phyloP scores from a whole-genome alignment of 1,140 invertebrate genomes.

The Ptiloglossa arizonensis region DNA sequence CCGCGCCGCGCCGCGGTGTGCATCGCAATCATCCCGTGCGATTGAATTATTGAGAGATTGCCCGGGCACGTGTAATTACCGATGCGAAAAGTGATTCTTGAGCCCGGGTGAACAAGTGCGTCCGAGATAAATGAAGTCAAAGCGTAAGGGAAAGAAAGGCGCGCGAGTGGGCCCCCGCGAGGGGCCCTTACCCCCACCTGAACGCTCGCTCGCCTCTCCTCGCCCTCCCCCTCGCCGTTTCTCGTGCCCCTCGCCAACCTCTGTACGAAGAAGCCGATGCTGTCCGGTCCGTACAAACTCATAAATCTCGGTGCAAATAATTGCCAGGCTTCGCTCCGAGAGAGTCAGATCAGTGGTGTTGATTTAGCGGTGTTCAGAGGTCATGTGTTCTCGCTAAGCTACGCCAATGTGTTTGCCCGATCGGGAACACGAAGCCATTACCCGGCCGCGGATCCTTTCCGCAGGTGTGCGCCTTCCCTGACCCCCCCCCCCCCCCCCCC shows the following conservation, averaged over 20 bases:
- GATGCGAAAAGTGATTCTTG: slow-evolving; percentile 78
- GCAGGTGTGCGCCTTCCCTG: not conserved
- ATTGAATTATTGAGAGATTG: slow-evolving; percentile 79
- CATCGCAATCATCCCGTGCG: slow-evolving; percentile 62
- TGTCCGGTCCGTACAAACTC: slow-evolving; percentile 75
- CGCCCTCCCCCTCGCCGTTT: too few relatives aligned
- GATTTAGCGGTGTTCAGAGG: slow-evolving; percentile 78
- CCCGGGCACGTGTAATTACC: slow-evolving; percentile 74
- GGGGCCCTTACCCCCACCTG: not conserved
- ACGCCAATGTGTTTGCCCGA: slow-evolving; percentile 53
- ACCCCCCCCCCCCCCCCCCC: not conserved
- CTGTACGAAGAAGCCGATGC: slow-evolving; percentile 57
- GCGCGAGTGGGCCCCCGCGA: slow-evolving; percentile 30
- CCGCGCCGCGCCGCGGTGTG: too few relatives aligned
- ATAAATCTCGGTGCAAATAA: slow-evolving; percentile 81
- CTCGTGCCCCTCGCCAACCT: too few relatives aligned
- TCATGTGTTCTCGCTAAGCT: slow-evolving; percentile 64
- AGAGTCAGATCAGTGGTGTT: slow-evolving; percentile 75
- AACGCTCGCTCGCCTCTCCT: too few relatives aligned
- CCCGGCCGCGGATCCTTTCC: slow-evolving; percentile 6
- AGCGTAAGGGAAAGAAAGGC: slow-evolving; percentile 47
- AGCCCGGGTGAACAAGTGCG: slow-evolving; percentile 63
- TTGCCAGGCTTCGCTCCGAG: slow-evolving; percentile 71
- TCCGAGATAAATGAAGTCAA: slow-evolving; percentile 67
- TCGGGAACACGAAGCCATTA: slow-evolving; percentile 43